These are phyloP conservation scores for Varecia variegata DNA, from an alignment of 2,797 vertebrate genomes.

Conservation along the genomic window DNA sequence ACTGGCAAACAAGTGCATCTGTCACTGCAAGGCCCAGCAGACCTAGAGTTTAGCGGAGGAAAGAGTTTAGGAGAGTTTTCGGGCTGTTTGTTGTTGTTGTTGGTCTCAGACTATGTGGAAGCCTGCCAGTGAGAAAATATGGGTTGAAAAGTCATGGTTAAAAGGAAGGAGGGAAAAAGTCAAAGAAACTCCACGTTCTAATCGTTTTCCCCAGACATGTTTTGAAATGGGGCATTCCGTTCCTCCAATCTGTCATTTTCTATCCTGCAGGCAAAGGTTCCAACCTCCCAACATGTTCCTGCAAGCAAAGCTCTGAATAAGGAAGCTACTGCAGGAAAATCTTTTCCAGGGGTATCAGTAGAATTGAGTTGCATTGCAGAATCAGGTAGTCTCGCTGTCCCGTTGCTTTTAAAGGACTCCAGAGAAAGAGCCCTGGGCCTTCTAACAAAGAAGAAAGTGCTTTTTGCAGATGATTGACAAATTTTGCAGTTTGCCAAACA, in stretches of 20 bases:
- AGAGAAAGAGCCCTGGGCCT: background rate
- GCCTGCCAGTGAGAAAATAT: background rate
- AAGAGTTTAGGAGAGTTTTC: too few relatives aligned
- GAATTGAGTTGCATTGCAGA: background rate
- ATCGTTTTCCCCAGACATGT: background rate
- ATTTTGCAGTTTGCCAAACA: background rate
- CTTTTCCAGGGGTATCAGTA: background rate
- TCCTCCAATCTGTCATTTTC: constrained; percentile 2
- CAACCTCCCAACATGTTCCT: background rate
- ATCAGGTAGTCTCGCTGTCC: background rate
- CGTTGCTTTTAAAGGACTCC: background rate
- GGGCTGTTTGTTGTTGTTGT: background rate
- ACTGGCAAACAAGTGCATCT: background rate
- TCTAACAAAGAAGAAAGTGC: background rate
- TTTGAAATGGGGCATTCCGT: constrained; percentile 51
- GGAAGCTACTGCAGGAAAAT: background rate
- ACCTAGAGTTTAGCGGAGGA: background rate
- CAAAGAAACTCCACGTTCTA: background rate
- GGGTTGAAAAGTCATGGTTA: background rate
- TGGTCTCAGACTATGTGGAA: background rate
- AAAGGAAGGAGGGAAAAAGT: background rate
- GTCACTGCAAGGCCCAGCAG: background rate
- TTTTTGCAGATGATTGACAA: background rate
- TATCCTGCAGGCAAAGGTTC: background rate
- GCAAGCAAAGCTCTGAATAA: constrained; percentile 41